Evolutionary conservation across 1,140 invertebrate species (phyloP).

Genomic region (Ooceraea biroi): DNA sequence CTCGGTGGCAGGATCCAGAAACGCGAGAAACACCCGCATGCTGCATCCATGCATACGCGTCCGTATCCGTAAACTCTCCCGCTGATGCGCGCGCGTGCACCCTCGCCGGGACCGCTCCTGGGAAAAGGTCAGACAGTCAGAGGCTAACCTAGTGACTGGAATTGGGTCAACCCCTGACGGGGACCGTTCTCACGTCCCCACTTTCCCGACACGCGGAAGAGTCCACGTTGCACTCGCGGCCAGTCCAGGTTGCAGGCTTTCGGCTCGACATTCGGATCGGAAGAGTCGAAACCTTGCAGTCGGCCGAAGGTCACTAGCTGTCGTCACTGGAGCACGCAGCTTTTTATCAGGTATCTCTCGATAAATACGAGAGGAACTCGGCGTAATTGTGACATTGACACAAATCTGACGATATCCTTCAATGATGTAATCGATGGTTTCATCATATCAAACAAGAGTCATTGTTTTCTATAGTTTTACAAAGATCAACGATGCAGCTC

Average conservation of each 20-base stretch:
- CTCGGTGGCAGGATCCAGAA: background rate
- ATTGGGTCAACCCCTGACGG: constrained; percentile 79
- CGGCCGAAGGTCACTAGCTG: constrained; percentile 8
- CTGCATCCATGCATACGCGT: background rate
- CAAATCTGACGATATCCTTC: background rate
- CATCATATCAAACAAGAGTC: no score
- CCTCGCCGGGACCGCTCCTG: constrained; percentile 68
- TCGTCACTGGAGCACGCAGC: background rate
- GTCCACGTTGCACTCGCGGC: constrained; percentile 44
- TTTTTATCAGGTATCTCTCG: background rate
- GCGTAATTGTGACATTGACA: background rate
- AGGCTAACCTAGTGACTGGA: constrained; percentile 74
- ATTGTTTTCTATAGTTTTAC: no score
- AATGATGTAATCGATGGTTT: background rate
- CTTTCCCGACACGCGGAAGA: constrained; percentile 38
- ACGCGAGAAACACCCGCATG: background rate
- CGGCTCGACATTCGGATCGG: constrained; percentile 18
- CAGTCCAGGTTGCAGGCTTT: constrained; percentile 18
- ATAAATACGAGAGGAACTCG: background rate
- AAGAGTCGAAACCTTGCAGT: background rate
- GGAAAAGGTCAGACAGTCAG: constrained; percentile 79
- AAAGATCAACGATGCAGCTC: no score
- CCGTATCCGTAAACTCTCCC: background rate
- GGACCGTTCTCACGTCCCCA: constrained; percentile 50
- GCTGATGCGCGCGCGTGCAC: constrained; percentile 34